Percentiles rank a stretch among this genome's conserved stretches.
These are phyloP conservation scores for Trichosurus vulpecula DNA, from an alignment of 2,797 vertebrate genomes.

Conservation along the genomic window DNA sequence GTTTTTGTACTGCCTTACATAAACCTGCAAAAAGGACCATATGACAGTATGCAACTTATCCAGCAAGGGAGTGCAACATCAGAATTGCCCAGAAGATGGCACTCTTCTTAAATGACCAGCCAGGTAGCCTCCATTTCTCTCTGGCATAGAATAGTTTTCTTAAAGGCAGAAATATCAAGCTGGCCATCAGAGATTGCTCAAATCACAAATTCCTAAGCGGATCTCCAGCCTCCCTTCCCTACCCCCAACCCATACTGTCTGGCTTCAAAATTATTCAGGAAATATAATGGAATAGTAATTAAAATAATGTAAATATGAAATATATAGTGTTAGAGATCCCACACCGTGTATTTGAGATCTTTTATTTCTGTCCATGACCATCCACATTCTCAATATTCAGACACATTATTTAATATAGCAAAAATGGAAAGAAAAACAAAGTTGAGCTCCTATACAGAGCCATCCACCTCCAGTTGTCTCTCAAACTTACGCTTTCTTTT, in stretches of 20 bases:
- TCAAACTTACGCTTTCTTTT: too few relatives aligned
- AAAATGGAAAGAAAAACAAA: too few relatives aligned
- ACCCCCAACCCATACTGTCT: neutral
- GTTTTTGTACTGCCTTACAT: neutral
- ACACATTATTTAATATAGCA: too few relatives aligned
- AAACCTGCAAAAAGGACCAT: neutral
- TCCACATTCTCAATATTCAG: too few relatives aligned
- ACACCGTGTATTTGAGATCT: too few relatives aligned
- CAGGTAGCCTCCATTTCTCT: neutral
- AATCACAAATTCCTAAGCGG: neutral
- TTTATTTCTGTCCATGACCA: too few relatives aligned
- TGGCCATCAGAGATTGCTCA: neutral
- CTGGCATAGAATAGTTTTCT: neutral
- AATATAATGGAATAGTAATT: neutral
- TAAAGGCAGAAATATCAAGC: neutral
- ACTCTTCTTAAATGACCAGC: neutral
- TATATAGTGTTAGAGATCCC: too few relatives aligned
- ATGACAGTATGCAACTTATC: neutral
- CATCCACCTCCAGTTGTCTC: too few relatives aligned
- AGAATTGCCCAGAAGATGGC: neutral
- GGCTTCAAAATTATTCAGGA: neutral
- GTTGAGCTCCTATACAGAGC: too few relatives aligned
- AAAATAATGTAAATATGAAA: neutral
- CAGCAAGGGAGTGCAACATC: neutral
- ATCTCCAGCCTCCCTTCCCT: neutral